Percentiles rank a stretch among this genome's conserved stretches.
Evolutionary conservation across 2,888 invertebrate genomes (phyloP).

Genomic region (Megalurothrips usitatus): DNA sequence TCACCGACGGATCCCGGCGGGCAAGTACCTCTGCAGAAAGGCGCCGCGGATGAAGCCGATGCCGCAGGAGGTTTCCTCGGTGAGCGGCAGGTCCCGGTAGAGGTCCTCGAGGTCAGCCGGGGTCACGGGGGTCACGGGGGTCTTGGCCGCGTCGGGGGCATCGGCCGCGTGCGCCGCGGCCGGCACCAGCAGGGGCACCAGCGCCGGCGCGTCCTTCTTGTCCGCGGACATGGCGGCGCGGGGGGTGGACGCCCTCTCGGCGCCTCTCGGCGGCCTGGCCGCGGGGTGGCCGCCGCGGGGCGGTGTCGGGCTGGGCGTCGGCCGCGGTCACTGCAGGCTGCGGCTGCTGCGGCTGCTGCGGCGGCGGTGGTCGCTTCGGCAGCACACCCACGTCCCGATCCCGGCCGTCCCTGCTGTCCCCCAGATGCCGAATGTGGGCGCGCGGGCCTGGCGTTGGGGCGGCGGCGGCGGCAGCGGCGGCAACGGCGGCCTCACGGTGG

Average conservation of each 20-base stretch:
- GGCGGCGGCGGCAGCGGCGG: not conserved
- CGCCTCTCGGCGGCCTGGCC: not conserved
- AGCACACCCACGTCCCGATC: too few species aligned
- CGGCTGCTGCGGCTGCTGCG: not conserved
- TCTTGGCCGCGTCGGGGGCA: not conserved
- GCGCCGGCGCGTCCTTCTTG: not conserved
- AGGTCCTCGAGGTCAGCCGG: conserved; percentile 45
- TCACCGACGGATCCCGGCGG: conserved; percentile 37
- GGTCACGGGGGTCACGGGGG: not conserved
- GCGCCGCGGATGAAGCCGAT: conserved; percentile 57
- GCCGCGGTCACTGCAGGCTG: not conserved
- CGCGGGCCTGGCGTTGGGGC: not conserved
- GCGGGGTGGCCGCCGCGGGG: not conserved
- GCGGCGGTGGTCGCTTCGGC: too few species aligned
- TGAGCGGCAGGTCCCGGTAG: conserved; percentile 51
- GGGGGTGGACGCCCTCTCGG: not conserved
- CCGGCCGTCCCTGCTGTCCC: too few species aligned
- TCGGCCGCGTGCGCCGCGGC: not conserved
- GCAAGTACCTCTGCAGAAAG: conserved; percentile 50
- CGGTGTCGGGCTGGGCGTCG: not conserved
- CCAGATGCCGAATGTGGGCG: too few species aligned
- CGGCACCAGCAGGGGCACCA: not conserved
- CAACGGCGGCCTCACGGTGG: not conserved
- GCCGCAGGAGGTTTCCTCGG: conserved; percentile 62
- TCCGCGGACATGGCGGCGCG: not conserved